Evolutionary conservation across 2,797 vertebrate genomes (phyloP).

Genomic region (Tenualosa thibaudeaui): DNA sequence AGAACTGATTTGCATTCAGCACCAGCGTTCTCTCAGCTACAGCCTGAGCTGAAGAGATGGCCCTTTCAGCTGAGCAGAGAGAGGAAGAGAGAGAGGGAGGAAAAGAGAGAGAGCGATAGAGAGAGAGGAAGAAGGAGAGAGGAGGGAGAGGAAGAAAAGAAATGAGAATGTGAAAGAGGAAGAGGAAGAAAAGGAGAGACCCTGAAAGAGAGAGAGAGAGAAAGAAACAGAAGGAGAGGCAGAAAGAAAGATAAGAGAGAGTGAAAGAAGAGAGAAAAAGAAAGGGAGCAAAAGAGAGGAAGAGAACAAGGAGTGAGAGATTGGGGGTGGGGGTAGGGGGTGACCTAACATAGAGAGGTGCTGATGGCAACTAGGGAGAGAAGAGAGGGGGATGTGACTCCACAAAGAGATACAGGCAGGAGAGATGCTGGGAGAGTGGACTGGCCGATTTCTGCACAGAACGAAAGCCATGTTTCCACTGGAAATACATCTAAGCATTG

Average conservation of each 20-base stretch:
- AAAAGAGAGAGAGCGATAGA: too few relatives aligned
- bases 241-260: not conserved
- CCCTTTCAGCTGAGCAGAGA: not conserved
- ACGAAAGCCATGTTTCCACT: too few relatives aligned
- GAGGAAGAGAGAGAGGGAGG: not conserved
- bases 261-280: too few relatives aligned
- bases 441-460: too few relatives aligned
- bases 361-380: too few relatives aligned
- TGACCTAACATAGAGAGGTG: too few relatives aligned
- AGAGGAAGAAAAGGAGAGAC: not conserved
- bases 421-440: too few relatives aligned
- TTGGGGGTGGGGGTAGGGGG: too few relatives aligned
- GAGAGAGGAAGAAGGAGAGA: too few relatives aligned
- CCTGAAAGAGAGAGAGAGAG: not conserved
- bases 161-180: not conserved
- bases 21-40: not conserved
- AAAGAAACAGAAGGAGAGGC: not conserved
- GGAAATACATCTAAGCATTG: too few relatives aligned
- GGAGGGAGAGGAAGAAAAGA: too few relatives aligned
- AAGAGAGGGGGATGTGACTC: too few relatives aligned
- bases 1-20: not conserved
- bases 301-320: not conserved
- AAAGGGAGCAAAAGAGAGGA: not conserved
- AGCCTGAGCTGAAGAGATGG: slow-evolving; percentile 18
- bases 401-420: not conserved